Conservation (phyloP, 2,888 invertebrate species). For the Cynaeus angustus region DNA sequence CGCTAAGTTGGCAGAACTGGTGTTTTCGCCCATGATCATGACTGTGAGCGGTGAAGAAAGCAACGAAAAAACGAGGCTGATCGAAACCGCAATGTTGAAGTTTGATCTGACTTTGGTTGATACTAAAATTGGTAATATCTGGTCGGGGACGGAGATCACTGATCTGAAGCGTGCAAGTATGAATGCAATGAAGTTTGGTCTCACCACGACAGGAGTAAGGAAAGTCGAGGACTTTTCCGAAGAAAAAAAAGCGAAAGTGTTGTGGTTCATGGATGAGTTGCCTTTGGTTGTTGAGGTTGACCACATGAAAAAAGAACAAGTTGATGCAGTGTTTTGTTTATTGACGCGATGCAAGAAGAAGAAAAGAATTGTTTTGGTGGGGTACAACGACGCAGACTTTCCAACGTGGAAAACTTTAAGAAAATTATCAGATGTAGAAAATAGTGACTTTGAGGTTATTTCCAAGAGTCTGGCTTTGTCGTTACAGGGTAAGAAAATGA, state of each 20-base stretch:
- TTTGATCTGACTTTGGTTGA: constrained; percentile 23
- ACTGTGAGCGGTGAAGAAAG: background rate
- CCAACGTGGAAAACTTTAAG: background rate
- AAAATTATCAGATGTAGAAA: too few relatives aligned
- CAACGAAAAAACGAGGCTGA: constrained; percentile 10
- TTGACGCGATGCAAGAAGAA: background rate
- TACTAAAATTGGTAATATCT: constrained; percentile 16
- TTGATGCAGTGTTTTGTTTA: background rate
- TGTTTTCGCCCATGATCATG: constrained; percentile 17
- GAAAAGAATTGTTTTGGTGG: constrained; percentile 10
- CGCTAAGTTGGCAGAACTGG: constrained; percentile 8
- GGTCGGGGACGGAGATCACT: background rate
- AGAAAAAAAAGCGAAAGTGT: constrained; percentile 13
- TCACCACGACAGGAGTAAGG: background rate
- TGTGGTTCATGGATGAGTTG: constrained; percentile 10
- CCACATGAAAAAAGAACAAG: constrained; percentile 6
- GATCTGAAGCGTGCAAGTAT: constrained; percentile 3
- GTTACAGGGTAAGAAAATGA: constrained; percentile 5
- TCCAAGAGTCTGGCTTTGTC: background rate
- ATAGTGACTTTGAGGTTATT: too few relatives aligned
- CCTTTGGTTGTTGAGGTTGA: constrained; percentile 15
- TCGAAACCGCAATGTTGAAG: constrained; percentile 10
- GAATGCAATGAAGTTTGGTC: constrained; percentile 9
- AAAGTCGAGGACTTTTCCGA: background rate
- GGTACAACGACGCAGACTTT: background rate